Evolutionary conservation across 2,797 vertebrate species (phyloP).

Genomic region (Acanthurus lineatus): DNA sequence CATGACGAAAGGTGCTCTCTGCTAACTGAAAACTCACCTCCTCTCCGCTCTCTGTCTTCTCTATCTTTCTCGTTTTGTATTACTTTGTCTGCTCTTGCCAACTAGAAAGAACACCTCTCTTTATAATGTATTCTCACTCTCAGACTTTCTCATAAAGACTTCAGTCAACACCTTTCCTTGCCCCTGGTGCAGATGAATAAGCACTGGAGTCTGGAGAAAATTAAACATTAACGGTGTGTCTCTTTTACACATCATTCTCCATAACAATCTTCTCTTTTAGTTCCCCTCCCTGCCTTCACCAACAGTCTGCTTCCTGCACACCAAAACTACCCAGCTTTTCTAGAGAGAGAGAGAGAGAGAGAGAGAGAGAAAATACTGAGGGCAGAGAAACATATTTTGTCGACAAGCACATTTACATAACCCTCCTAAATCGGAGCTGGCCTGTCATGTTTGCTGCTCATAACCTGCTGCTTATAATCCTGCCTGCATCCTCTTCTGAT

Average conservation of each 20-base stretch:
- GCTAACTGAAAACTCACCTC: conserved; percentile 38
- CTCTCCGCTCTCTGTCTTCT: background rate
- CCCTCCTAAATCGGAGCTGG: conserved; percentile 79
- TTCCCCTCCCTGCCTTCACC: conserved; percentile 43
- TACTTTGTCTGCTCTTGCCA: conserved; percentile 44
- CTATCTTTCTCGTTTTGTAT: conserved; percentile 1
- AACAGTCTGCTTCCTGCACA: conserved; percentile 40
- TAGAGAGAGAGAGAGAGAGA: conserved; percentile 21
- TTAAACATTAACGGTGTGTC: conserved; percentile 75
- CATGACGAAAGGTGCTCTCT: conserved; percentile 50
- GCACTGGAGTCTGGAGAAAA: conserved; percentile 70
- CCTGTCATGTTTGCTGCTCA: conserved; percentile 79
- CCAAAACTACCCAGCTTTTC: conserved; percentile 52
- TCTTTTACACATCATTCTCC: conserved; percentile 72
- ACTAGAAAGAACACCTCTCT: conserved; percentile 54
- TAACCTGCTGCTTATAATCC: conserved; percentile 83
- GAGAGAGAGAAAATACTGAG: conserved; percentile 43
- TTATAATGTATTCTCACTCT: conserved; percentile 63
- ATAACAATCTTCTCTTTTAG: conserved; percentile 64
- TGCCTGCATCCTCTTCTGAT: conserved; percentile 72
- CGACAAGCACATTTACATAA: conserved; percentile 82
- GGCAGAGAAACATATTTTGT: conserved; percentile 72
- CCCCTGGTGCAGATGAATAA: conserved; percentile 71
- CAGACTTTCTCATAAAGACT: conserved; percentile 69
- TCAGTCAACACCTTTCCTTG: conserved; percentile 69